Base-by-base conservation (phyloP, 23 tunicate genomes). In the Styela plicata region DNA sequence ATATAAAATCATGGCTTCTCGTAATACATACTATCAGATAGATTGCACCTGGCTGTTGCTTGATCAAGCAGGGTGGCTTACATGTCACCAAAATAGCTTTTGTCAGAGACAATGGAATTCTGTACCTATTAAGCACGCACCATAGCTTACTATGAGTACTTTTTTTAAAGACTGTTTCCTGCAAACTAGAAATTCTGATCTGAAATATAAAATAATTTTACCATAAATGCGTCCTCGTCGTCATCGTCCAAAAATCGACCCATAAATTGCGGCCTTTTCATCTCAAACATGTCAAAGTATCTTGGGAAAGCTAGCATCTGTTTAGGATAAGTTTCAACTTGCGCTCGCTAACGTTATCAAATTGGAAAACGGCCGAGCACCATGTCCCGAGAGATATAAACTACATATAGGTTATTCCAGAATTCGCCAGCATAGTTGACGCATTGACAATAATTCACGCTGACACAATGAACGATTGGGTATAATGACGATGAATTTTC, bases 181-280 rank as follows among this genome's bases (percentile, higher is more conserved):
- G n/a, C n/a, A n/a, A n/a, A n/a, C n/a, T n/a, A n/a, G n/a, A n/a
- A n/a, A n/a, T n/a, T n/a, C n/a, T n/a, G n/a, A n/a, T n/a, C n/a
- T n/a, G n/a, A n/a, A n/a, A n/a, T n/a, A n/a, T n/a, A n/a, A 44
- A 13, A 13, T 44, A 28, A 5, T 5, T 25, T 66, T 66, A 71
- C 77, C 77, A 36, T 28, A 34, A 71, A 71, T 18, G 34, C 17
- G 35, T 36, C 29, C 16, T 71, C 77, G 35, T 71, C 32, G 17
- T 71, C 77, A 17, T 71, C 77, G 35, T 71, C 77, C 18, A 71
- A 76, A 76, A 37, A 33, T 21, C 81, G 2, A 29, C 31, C 27
- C 64, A 76, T 76, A 76, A 32, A 27, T 29, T 76, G 81, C 25
- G 81, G 81, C 33, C 81, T 24, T 2, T 76, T 76, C 81, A 76